Evolutionary conservation across 2,113 vertebrate species (phyloP).

Genomic region (Clinocottus analis): DNA sequence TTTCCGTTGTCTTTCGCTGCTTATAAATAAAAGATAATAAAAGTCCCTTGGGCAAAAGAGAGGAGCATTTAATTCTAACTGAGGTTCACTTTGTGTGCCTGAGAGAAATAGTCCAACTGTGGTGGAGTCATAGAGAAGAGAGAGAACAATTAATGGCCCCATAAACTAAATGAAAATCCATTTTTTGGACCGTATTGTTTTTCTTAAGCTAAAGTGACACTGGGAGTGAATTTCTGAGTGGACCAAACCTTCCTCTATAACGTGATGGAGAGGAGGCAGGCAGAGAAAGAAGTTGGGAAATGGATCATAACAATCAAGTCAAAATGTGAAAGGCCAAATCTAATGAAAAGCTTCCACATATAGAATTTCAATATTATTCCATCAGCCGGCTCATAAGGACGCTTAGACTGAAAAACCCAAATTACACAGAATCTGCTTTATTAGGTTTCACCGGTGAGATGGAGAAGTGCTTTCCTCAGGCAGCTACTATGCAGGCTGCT

Average conservation of each 20-base stretch:
- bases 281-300: conserved; percentile 1
- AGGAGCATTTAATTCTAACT: conserved; percentile 66
- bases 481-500: not conserved
- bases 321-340: conserved; percentile 49
- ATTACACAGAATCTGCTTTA: conserved; percentile 48
- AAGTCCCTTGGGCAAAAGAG: conserved; percentile 66
- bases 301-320: conserved; percentile 33
- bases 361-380: conserved; percentile 52
- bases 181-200: conserved; percentile 18
- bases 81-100: conserved; percentile 40
- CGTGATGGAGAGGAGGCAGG: not conserved
- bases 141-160: conserved; percentile 4
- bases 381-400: conserved; percentile 27
- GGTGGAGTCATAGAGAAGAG: not conserved
- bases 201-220: conserved; percentile 10
- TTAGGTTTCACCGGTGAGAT: conserved; percentile 40
- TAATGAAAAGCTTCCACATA: conserved; percentile 47
- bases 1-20: conserved; percentile 34
- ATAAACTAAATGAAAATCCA: conserved; percentile 30
- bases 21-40: conserved; percentile 78
- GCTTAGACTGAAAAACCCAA: conserved; percentile 27
- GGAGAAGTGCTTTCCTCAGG: not conserved
- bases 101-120: not conserved
- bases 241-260: not conserved
- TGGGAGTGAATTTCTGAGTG: not conserved